A percentile compares a stretch with the other conserved stretches of the same genome.
These are phyloP conservation scores for Eurytoma adleriae DNA, from an alignment of 2,888 invertebrate genomes.

Conservation along the genomic window DNA sequence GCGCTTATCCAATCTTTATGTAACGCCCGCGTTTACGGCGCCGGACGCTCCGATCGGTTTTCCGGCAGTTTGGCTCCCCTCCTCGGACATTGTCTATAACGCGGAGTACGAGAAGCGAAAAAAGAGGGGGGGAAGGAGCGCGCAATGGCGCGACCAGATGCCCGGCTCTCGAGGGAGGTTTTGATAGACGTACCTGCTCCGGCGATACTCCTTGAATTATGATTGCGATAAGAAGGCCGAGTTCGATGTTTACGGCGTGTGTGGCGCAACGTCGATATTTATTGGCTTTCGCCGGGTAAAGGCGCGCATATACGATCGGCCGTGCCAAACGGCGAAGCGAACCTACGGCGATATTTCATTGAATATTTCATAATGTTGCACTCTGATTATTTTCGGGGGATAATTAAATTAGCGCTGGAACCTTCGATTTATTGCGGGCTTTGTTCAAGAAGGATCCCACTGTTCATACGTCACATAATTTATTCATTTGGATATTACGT, in stretches of 20 bases:
- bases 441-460: neutral
- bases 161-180: slow-evolving; percentile 5
- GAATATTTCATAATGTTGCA: slow-evolving; percentile 3
- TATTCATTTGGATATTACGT: no score
- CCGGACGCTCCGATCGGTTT: neutral
- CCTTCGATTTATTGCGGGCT: no score
- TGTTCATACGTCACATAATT: neutral
- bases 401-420: neutral
- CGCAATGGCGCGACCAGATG: slow-evolving; percentile 1
- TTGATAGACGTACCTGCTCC: slow-evolving; percentile 39
- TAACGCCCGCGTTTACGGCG: slow-evolving; percentile 28
- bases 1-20: slow-evolving; percentile 36
- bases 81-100: neutral
- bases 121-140: neutral
- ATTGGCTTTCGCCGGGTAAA: slow-evolving; percentile 4
- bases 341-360: neutral
- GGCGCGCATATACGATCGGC: neutral
- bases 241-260: slow-evolving; percentile 9
- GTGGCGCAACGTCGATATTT: slow-evolving; percentile 26
- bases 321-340: neutral
- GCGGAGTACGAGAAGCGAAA: neutral
- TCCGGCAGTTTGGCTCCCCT: neutral
- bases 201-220: slow-evolving; percentile 45
- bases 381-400: neutral
- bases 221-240: slow-evolving; percentile 41